Base-by-base conservation (phyloP, 2,113 vertebrate species). In the Cinclus mexicanus region DNA sequence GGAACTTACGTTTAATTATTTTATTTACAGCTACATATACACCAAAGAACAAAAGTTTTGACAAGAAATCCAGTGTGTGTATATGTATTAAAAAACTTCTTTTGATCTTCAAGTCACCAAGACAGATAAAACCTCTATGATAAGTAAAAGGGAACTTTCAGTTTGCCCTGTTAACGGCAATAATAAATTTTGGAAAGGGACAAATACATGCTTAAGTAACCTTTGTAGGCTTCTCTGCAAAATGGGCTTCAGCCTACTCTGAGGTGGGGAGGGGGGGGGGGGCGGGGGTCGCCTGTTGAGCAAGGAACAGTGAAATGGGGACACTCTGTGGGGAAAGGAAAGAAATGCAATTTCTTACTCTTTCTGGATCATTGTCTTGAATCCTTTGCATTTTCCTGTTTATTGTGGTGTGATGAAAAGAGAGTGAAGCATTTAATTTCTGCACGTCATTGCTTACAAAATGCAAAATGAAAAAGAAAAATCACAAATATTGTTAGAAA, bases 321-420 rank as follows among this genome's bases (percentile, higher is more conserved):
- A 95, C 95, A 69, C 89, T 70, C 63, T 87, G 94, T 97, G 96
- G 96, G 91, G 78, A 91, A 95, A 83, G 42, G 50, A 61, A 80
- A 85, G 94, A 94, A 95, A 94, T 70, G 87, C 93, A 95, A 57
- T 85, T 91, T 87, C 65, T 78, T 57, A 23, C 2, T 2, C 42
- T 44, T 80, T 72, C 41, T 90, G 87, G 31, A 76, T 69, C 83
- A 76, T 72, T 3, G 6, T 64, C 28, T 91, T 63, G 56, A 80
- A 63, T 65, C 39, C 63, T 93, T 80, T 61, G 39, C 33, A n/a
- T 91, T 67, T 88, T 77, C 42, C 33, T 72, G 7, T 88, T 80
- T 63, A 47, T 74, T 8, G 1, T 5, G 14, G 56, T 59, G 56
- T 90, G 50, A 72, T 65, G 20, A 84, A 65, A 80, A 87, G 44